phyloP scores from a whole-genome alignment of 2,888 invertebrate genomes.

The Eupithecia inturbata region DNA sequence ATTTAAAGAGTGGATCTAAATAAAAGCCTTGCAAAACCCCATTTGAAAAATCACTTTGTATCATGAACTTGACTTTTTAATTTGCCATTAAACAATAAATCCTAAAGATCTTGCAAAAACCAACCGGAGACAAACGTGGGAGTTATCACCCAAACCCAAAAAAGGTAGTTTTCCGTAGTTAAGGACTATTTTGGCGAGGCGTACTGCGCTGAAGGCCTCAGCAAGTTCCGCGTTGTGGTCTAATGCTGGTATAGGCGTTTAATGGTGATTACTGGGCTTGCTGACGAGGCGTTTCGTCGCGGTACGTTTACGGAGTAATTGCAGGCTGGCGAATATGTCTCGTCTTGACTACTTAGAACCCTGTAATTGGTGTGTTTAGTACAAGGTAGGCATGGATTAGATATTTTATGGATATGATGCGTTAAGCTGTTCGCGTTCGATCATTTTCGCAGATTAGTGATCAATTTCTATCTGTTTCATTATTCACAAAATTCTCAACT shows the following conservation, averaged over 20 bases:
- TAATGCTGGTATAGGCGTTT: conserved; percentile 72
- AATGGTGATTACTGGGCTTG: conserved; percentile 63
- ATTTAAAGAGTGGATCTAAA: conserved; percentile 7
- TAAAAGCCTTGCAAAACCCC: conserved; percentile 18
- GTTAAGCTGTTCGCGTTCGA: neutral
- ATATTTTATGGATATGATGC: neutral
- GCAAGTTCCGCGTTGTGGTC: conserved; percentile 60
- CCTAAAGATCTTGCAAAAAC: conserved; percentile 21
- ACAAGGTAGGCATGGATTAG: conserved; percentile 47
- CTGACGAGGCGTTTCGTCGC: conserved; percentile 59
- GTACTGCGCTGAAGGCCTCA: conserved; percentile 53
- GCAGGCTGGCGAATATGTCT: conserved; percentile 55
- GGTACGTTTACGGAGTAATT: conserved; percentile 61
- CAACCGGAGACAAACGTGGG: conserved; percentile 37
- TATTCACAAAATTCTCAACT: neutral
- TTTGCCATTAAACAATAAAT: conserved; percentile 21
- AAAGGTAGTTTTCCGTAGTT: conserved; percentile 46
- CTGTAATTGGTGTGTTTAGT: neutral
- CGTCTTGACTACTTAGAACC: conserved; percentile 43
- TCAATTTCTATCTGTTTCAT: neutral
- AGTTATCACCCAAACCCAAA: conserved; percentile 35
- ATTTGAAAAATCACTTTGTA: conserved; percentile 7
- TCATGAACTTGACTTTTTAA: conserved; percentile 16
- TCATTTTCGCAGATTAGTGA: neutral
- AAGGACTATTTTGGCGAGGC: conserved; percentile 51